Evolutionary conservation across 2,113 vertebrate species (phyloP).

Genomic region (Podocnemis expansa): DNA sequence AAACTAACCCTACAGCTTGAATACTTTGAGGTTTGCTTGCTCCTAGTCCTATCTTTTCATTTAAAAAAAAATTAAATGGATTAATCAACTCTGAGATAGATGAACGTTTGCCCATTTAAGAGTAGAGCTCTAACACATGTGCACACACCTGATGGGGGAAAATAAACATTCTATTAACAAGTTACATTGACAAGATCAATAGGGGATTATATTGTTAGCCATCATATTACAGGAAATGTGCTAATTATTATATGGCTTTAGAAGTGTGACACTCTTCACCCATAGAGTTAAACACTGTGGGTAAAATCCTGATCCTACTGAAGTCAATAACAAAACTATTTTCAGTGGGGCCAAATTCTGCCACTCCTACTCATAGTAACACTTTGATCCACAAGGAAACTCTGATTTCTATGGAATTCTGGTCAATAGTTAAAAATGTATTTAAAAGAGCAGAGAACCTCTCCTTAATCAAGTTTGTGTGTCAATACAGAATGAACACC

Average conservation of each 20-base stretch:
- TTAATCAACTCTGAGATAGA: background rate
- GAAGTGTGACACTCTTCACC: background rate
- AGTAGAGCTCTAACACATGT: background rate
- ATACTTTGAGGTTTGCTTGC: slow-evolving; percentile 11
- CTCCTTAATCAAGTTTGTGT: background rate
- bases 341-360: background rate
- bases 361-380: background rate
- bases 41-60: fast-evolving
- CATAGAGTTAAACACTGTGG: background rate
- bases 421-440: slow-evolving; percentile 1
- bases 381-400: background rate
- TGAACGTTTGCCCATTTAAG: background rate
- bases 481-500: background rate
- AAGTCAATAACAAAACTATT: background rate
- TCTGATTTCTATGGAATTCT: background rate
- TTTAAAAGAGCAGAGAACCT: background rate
- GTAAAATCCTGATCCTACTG: background rate
- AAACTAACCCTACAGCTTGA: background rate
- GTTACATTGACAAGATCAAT: background rate
- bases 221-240: background rate
- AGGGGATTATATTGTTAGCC: background rate
- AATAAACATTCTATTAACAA: background rate
- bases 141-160: too few relatives aligned
- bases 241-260: background rate
- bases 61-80: background rate